These are phyloP conservation scores for Sylvicola fuscatus DNA, from an alignment of 2,888 invertebrate genomes.

Conservation along the genomic window DNA sequence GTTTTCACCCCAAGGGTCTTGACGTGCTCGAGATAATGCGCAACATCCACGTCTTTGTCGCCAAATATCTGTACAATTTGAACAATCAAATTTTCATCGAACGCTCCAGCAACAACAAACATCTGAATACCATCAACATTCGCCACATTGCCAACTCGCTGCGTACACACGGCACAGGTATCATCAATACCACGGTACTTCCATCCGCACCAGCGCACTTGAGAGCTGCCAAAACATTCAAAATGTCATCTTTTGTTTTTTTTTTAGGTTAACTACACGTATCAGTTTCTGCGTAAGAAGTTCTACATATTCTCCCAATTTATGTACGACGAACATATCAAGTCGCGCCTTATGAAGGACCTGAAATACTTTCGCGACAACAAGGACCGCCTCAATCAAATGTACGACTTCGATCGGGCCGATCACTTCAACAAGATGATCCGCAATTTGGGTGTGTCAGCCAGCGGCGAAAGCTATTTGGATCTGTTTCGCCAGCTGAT, in stretches of 20 bases:
- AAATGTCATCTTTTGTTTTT: not conserved
- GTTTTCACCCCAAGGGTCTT: conserved; percentile 37
- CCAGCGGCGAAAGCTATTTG: conserved; percentile 69
- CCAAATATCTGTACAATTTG: conserved; percentile 83
- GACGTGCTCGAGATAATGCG: conserved; percentile 95
- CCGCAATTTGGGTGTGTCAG: conserved; percentile 60
- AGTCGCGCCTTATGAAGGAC: conserved; percentile 81
- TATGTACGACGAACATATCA: conserved; percentile 93
- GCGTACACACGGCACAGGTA: conserved; percentile 88
- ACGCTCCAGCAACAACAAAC: conserved; percentile 74
- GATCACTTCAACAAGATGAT: conserved; percentile 88
- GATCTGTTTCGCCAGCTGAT: conserved; percentile 85
- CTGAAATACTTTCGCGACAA: conserved; percentile 62
- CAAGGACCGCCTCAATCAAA: conserved; percentile 36
- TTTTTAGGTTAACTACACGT: conserved; percentile 53
- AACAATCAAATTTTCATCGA: conserved; percentile 95
- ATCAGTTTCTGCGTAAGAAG: conserved; percentile 84
- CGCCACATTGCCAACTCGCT: conserved; percentile 92
- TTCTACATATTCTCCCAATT: conserved; percentile 92
- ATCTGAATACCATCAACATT: conserved; percentile 88
- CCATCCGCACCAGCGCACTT: conserved; percentile 6
- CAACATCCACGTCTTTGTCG: conserved; percentile 87
- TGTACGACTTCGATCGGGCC: conserved; percentile 66
- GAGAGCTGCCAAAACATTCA: not conserved
- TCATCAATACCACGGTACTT: conserved; percentile 77